Conservation (phyloP, 2,113 vertebrate species). For the Pseudorectes ferrugineus region DNA sequence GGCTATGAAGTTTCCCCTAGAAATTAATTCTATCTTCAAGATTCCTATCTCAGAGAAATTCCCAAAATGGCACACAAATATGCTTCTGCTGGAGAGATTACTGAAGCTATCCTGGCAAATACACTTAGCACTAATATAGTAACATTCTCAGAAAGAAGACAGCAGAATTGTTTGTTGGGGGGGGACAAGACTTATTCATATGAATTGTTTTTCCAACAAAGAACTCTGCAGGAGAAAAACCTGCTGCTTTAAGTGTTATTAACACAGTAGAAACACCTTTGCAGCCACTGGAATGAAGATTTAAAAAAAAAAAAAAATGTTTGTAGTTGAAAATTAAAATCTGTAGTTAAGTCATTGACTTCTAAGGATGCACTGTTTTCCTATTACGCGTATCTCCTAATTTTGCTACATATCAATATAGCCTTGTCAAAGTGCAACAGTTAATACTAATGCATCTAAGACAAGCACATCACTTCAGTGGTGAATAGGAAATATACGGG, state of each 20-base stretch:
- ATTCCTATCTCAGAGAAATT: conserved; percentile 92
- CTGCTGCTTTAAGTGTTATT: conserved; percentile 8
- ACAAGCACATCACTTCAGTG: not conserved
- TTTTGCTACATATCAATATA: not conserved
- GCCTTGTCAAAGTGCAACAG: conserved; percentile 36
- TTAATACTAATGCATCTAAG: conserved; percentile 2
- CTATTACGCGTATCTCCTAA: not conserved
- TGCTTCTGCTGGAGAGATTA: conserved; percentile 85
- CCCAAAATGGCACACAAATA: conserved; percentile 91
- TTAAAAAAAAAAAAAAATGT: not conserved
- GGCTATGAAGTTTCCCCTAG: conserved; percentile 88
- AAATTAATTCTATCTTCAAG: conserved; percentile 99
- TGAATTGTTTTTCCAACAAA: conserved; percentile 48
- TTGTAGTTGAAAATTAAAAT: conserved; percentile 4
- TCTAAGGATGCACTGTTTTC: not conserved
- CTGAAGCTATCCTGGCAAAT: conserved; percentile 81
- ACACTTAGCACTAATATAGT: conserved; percentile 71
- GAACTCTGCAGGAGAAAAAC: conserved; percentile 22
- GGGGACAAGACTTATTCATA: not conserved
- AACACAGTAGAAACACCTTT: not conserved
- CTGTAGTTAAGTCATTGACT: not conserved
- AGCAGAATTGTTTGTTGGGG: not conserved
- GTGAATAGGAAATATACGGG: not conserved
- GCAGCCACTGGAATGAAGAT: not conserved
- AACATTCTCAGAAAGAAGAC: conserved; percentile 30